Evolutionary conservation across 1,140 invertebrate genomes (phyloP), one percentile per base, ranked within the genome.

Genomic region (Zophobas atratus): DNA sequence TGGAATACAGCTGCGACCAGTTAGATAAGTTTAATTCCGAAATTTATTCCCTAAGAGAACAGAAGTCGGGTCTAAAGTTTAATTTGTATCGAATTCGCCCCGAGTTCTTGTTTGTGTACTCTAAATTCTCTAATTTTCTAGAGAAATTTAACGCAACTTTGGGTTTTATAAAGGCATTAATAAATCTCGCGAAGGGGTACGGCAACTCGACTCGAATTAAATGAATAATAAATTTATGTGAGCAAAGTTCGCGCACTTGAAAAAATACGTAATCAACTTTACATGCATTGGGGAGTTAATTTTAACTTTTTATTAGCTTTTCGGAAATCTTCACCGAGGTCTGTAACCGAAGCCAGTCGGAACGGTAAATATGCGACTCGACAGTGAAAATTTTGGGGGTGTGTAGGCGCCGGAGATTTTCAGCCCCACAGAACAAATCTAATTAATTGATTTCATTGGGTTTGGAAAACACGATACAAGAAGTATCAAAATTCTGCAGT

Each of bases 11-110:
- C 60, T 67, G 60, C 60, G 60, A 67, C 60, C 60, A 41, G 8
- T 67, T 67, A 67, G 60, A 67, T 67, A 67, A 67, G 36, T 67
- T 43, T 67, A 67, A 67, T 67, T 67, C 60, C 4, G n/a, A 20
- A 46, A 67, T 67, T 67, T 67, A 67, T 41, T 67, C 43, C 60
- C 60, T 67, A 5, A 20, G 60, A 43, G 60, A 67, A 43, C 60
- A 63, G 49, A 63, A 63, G 57, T 63, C 36, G 36, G 32, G 35
- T 1, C 36, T 41, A 8, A 67, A 67, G 60, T 67, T 67, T 67
- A 41, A 67, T 67, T 67, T 67, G 60, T 67, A 67, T 67, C 39
- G 60, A 41, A 67, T 67, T 67, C 38, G 43, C 43, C 8, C 3
- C 3, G 43, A 36, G 35, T 35, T 60, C 35, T 35, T 60, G 56